phyloP scores from a whole-genome alignment of 2,113 vertebrate genomes.

The Phoxinus phoxinus region DNA sequence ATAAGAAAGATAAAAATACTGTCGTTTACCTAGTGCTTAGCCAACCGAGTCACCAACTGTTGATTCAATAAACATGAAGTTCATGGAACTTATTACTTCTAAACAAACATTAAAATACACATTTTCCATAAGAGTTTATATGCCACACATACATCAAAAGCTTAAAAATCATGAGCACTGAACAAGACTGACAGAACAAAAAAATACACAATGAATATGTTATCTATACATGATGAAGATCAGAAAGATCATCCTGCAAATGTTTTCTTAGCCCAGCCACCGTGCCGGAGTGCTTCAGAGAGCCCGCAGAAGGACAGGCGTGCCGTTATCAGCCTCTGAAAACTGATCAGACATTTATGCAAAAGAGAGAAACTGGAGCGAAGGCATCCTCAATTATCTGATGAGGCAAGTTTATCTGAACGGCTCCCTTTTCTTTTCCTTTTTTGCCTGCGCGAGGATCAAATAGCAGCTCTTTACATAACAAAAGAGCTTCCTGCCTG shows the following conservation, averaged over 20 bases:
- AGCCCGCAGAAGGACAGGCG: neutral
- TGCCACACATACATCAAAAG: neutral
- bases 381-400: constrained; percentile 78
- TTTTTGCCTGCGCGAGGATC: constrained; percentile 74
- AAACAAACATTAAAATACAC: neutral
- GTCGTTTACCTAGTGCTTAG: neutral
- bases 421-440: constrained; percentile 73
- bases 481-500: constrained; percentile 76
- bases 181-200: neutral
- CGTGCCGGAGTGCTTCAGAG: neutral
- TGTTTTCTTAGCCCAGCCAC: constrained; percentile 12
- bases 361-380: constrained; percentile 79
- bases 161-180: constrained; percentile 1
- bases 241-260: constrained; percentile 4
- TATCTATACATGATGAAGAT: neutral
- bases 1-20: neutral
- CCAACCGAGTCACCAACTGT: neutral
- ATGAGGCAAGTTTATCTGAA: constrained; percentile 83
- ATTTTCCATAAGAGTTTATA: neutral
- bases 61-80: neutral
- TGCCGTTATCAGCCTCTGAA: constrained; percentile 73
- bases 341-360: constrained; percentile 79
- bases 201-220: neutral
- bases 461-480: constrained; percentile 80
- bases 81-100: neutral